These are phyloP conservation scores for Aptenodytes forsteri DNA, from an alignment of 2,113 vertebrate genomes.

Conservation along the genomic window DNA sequence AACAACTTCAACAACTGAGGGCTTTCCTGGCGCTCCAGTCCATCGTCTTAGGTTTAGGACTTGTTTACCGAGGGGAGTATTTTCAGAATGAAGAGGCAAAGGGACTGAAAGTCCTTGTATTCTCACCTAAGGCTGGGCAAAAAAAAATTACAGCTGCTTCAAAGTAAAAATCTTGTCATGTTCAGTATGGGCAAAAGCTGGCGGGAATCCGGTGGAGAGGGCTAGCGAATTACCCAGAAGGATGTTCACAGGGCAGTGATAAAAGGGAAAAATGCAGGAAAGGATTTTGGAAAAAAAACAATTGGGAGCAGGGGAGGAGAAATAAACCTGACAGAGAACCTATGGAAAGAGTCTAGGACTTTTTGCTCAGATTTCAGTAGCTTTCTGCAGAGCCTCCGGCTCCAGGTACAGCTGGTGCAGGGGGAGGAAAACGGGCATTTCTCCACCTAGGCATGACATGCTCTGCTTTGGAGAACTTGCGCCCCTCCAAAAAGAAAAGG, in stretches of 20 bases:
- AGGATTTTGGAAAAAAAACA: neutral
- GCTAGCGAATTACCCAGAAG: neutral
- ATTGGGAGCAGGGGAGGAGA: neutral
- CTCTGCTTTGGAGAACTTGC: neutral
- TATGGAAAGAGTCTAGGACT: neutral
- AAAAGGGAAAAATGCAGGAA: neutral
- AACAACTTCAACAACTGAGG: neutral
- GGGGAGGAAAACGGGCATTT: neutral
- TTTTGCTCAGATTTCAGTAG: neutral
- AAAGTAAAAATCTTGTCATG: neutral
- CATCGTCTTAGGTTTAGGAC: neutral
- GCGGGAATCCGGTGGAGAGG: fast-evolving
- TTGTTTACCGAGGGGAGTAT: neutral
- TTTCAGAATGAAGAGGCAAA: neutral
- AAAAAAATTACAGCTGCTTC: neutral
- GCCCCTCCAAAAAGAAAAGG: neutral
- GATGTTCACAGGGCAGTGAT: neutral
- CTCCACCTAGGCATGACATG: neutral
- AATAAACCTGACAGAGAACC: neutral
- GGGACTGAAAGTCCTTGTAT: neutral
- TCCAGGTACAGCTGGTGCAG: neutral
- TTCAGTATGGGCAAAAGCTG: neutral
- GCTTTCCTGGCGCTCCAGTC: neutral
- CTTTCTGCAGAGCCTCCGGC: neutral
- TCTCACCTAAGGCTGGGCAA: neutral